Conservation (phyloP, 2,797 vertebrate species). For the Chanos chanos region DNA sequence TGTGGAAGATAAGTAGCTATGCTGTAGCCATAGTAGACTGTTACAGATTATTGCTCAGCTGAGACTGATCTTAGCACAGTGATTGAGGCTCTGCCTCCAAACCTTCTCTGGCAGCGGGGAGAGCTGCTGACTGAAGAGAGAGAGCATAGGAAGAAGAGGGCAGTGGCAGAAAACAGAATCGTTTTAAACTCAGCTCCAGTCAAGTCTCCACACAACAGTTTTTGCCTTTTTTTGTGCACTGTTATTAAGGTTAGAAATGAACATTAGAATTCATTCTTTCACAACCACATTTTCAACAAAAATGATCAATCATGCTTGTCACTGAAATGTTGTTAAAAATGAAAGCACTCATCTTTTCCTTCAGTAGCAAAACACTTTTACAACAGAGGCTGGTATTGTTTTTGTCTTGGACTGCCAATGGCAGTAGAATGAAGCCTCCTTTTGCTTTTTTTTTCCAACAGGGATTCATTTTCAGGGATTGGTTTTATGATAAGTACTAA, state of each 20-base stretch:
- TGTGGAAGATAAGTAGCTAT: constrained; percentile 10
- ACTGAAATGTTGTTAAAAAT: constrained; percentile 49
- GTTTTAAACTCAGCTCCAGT: constrained; percentile 23
- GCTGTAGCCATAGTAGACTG: constrained; percentile 43
- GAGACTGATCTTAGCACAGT: constrained; percentile 1
- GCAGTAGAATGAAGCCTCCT: constrained; percentile 6
- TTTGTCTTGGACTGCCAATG: constrained; percentile 61
- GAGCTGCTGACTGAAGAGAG: constrained; percentile 43
- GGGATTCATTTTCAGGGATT: too few relatives aligned
- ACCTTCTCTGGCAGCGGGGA: constrained; percentile 54
- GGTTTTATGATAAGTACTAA: constrained; percentile 38
- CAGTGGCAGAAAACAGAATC: constrained; percentile 42
- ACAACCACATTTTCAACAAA: constrained; percentile 23
- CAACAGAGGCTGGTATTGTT: too few relatives aligned
- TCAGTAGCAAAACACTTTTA: constrained; percentile 56
- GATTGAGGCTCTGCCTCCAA: background rate
- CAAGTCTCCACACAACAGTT: constrained; percentile 30
- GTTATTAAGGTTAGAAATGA: constrained; percentile 42
- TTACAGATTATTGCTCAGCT: constrained; percentile 68
- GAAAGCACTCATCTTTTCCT: constrained; percentile 44
- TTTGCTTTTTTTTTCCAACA: constrained; percentile 8
- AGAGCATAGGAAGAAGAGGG: too few relatives aligned
- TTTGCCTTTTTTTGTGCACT: constrained; percentile 40
- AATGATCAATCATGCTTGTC: constrained; percentile 59
- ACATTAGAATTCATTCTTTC: constrained; percentile 38